Conservation (phyloP, 2,797 vertebrate species). For the Hypotaenidia okinawae region DNA sequence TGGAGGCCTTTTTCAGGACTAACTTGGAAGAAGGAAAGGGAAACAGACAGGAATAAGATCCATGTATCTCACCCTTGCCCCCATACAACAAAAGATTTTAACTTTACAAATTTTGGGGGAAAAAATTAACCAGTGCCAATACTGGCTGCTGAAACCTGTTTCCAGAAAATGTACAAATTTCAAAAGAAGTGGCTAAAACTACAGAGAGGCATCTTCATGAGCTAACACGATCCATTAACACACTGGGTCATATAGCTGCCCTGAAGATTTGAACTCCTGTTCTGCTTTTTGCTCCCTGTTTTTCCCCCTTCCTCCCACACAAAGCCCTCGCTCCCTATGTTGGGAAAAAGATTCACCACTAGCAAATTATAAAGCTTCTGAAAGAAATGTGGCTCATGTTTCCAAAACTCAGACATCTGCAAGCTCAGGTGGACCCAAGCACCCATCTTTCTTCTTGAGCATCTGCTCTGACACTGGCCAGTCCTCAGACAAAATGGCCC, state of each 20-base stretch:
- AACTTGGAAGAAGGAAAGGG: neutral
- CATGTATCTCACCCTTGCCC: neutral
- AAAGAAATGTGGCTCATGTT: neutral
- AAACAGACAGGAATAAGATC: neutral
- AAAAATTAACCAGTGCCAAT: neutral
- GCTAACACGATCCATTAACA: neutral
- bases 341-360: neutral
- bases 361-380: neutral
- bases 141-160: neutral
- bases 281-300: neutral
- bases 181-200: neutral
- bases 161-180: neutral
- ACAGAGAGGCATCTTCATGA: neutral
- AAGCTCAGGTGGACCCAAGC: neutral
- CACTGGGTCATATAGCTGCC: neutral
- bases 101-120: neutral
- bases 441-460: neutral
- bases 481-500: neutral
- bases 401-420: neutral
- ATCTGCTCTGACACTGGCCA: neutral
- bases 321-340: neutral
- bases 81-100: neutral
- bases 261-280: neutral
- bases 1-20: neutral
- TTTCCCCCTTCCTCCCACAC: rapidly evolving